phyloP scores from a whole-genome alignment of 2,113 vertebrate species.

The Acinonyx jubatus region DNA sequence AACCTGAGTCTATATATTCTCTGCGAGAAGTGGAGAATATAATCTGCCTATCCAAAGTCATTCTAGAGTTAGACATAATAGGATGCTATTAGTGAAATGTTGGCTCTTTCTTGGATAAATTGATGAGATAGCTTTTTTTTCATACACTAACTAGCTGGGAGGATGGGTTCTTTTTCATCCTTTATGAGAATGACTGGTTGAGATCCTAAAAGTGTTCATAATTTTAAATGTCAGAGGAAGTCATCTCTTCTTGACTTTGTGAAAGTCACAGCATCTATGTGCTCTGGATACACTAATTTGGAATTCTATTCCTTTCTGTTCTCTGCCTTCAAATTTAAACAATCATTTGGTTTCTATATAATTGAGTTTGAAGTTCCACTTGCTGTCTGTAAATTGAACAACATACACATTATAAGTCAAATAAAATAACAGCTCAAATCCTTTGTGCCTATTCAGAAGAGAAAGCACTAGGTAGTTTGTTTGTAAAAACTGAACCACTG shows the following conservation, averaged over 20 bases:
- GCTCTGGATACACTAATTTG: conserved; percentile 48
- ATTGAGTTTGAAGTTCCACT: conserved; percentile 26
- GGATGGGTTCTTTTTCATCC: conserved; percentile 54
- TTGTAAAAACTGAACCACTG: background rate
- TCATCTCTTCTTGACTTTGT: conserved; percentile 6
- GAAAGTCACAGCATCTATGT: background rate
- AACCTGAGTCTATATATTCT: conserved; percentile 28
- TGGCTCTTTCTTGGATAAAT: background rate
- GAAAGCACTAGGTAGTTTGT: background rate
- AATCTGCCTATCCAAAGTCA: background rate
- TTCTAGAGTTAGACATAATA: conserved; percentile 44
- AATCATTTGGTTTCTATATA: background rate
- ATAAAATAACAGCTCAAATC: conserved; percentile 31
- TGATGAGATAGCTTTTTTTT: background rate
- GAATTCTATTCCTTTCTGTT: conserved; percentile 38
- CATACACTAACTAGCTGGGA: background rate
- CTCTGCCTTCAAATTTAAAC: conserved; percentile 37
- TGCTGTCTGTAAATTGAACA: conserved; percentile 41
- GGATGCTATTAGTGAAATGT: conserved; percentile 34
- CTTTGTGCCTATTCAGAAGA: background rate
- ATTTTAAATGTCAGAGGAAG: conserved; percentile 50
- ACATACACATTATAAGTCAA: conserved; percentile 26
- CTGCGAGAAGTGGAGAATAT: background rate
- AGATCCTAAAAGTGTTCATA: conserved; percentile 51
- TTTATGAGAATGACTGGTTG: conserved; percentile 37